phyloP scores from a whole-genome alignment of 2,888 invertebrate species.

The Argyresthia albistria region DNA sequence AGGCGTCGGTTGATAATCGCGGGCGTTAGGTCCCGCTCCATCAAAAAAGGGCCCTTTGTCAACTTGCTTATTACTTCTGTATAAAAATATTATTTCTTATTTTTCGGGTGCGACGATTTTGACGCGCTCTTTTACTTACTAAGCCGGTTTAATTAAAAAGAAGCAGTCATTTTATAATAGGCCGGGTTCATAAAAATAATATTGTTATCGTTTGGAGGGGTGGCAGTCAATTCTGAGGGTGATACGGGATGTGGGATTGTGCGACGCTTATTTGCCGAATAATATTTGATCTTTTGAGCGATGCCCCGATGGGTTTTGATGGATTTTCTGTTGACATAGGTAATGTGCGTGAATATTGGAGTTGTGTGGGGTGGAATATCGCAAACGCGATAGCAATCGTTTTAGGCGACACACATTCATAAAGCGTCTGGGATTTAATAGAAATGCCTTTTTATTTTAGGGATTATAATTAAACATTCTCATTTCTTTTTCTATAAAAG shows the following conservation, averaged over 20 bases:
- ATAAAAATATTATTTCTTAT: constrained; percentile 4
- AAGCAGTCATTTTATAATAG: constrained; percentile 26
- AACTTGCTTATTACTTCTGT: constrained; percentile 11
- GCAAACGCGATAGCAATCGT: no score
- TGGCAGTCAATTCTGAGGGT: constrained; percentile 29
- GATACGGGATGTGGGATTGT: constrained; percentile 11
- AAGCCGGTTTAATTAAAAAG: constrained; percentile 63
- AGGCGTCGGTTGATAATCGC: constrained; percentile 57
- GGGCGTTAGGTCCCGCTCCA: constrained; percentile 37
- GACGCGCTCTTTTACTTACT: constrained; percentile 25
- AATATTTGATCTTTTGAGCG: constrained; percentile 40
- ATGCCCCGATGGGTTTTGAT: constrained; percentile 27
- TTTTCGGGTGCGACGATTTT: constrained; percentile 19
- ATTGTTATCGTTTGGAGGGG: constrained; percentile 36
- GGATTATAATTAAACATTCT: no score
- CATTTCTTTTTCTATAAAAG: no score
- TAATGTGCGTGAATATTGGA: constrained; percentile 44
- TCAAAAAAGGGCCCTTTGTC: constrained; percentile 55
- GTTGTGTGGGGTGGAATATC: constrained; percentile 18
- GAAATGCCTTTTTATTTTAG: no score
- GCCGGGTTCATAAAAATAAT: constrained; percentile 62
- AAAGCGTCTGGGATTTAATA: no score
- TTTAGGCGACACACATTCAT: no score
- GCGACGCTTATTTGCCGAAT: constrained; percentile 31
- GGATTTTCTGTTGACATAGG: constrained; percentile 49